Percentiles rank a stretch among this genome's conserved stretches.
These are phyloP conservation scores for Lycopodina hypogea DNA, from an alignment of 37 sponge, comb jelly and placozoan species.

Conservation along the genomic window DNA sequence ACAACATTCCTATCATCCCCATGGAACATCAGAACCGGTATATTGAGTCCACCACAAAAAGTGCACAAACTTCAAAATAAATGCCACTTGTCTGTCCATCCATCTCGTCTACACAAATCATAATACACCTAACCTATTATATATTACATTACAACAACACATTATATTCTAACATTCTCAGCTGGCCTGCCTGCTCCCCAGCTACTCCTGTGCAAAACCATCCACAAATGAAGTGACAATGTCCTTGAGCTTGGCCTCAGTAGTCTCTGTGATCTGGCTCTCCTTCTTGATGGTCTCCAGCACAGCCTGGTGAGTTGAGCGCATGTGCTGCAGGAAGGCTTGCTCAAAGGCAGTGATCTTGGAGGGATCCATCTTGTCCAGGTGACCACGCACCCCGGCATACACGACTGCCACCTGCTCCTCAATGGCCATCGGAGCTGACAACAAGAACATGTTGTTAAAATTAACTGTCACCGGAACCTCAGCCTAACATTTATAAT, in stretches of 20 bases:
- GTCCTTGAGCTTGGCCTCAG: constrained; percentile 80
- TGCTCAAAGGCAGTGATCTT: constrained; percentile 90
- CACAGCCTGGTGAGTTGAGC: constrained; percentile 81
- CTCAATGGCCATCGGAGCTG: constrained; percentile 95
- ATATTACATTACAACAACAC: no score
- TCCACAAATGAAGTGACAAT: constrained; percentile 85
- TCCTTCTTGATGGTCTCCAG: constrained; percentile 85
- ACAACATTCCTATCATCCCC: no score
- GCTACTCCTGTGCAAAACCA: constrained; percentile 39
- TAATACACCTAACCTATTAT: neutral
- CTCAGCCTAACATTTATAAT: no score
- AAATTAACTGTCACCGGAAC: neutral
- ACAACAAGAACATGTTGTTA: constrained; percentile 15
- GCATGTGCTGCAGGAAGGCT: constrained; percentile 92
- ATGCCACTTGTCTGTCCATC: no score
- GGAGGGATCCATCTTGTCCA: constrained; percentile 94
- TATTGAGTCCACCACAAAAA: no score
- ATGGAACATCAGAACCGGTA: no score
- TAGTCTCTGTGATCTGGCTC: constrained; percentile 83
- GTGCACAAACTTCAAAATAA: no score
- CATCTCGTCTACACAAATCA: no score
- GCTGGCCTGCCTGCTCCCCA: neutral
- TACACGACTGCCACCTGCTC: constrained; percentile 97
- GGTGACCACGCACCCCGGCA: constrained; percentile 94
- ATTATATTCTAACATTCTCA: no score